A percentile compares a stretch with the other conserved stretches of the same genome.
These are phyloP conservation scores for Anadara kagoshimensis DNA, from an alignment of 1,140 invertebrate genomes.

Conservation along the genomic window DNA sequence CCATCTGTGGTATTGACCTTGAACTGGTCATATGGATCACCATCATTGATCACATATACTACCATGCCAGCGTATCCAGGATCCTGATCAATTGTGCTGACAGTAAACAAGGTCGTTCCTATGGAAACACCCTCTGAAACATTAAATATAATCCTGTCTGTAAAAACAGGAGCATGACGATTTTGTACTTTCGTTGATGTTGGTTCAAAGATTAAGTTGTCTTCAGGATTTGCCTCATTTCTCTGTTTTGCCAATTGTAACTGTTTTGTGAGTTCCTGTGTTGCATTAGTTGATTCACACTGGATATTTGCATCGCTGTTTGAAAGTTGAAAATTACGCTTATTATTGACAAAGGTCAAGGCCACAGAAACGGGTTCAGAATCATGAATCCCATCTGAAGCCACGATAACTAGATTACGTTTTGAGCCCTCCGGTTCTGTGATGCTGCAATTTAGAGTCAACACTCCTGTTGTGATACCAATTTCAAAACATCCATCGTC, in stretches of 20 bases:
- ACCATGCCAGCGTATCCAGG: slow-evolving; percentile 93
- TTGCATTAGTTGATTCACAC: slow-evolving; percentile 90
- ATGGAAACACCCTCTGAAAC: slow-evolving; percentile 81
- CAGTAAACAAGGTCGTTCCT: slow-evolving; percentile 77
- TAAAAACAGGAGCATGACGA: slow-evolving; percentile 48
- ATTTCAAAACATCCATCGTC: slow-evolving; percentile 91
- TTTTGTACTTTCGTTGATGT: slow-evolving; percentile 33
- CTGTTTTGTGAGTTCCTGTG: slow-evolving; percentile 84
- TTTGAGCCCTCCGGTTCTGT: slow-evolving; percentile 74
- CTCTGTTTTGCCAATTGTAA: slow-evolving; percentile 87
- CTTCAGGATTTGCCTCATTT: slow-evolving; percentile 75
- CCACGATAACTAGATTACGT: slow-evolving; percentile 85
- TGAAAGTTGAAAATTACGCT: slow-evolving; percentile 49
- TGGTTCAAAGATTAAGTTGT: slow-evolving; percentile 23
- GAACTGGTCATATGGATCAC: slow-evolving; percentile 89
- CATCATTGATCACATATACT: slow-evolving; percentile 89
- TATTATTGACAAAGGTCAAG: slow-evolving; percentile 65
- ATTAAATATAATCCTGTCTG: slow-evolving; percentile 77
- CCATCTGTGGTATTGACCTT: slow-evolving; percentile 89
- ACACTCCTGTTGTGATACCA: slow-evolving; percentile 84
- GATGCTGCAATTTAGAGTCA: slow-evolving; percentile 85
- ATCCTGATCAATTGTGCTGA: slow-evolving; percentile 85
- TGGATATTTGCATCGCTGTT: slow-evolving; percentile 78
- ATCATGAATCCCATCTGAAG: slow-evolving; percentile 85
- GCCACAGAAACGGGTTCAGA: slow-evolving; percentile 60